phyloP scores from a whole-genome alignment of 2,113 vertebrate genomes.

The Phylloscopus whistleri region DNA sequence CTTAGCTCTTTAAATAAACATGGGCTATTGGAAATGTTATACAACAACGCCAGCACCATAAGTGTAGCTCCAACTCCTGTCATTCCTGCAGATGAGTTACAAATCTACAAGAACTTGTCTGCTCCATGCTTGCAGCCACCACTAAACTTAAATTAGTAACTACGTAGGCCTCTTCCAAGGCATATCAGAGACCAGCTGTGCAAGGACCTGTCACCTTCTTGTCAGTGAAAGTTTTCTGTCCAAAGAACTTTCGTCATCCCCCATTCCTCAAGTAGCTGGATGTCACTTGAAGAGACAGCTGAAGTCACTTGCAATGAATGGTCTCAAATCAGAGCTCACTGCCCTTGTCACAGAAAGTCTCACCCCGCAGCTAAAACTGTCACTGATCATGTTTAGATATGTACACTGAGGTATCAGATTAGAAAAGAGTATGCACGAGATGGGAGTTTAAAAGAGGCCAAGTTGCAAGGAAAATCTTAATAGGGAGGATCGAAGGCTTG shows the following conservation, averaged over 20 bases:
- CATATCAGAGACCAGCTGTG: conserved; percentile 86
- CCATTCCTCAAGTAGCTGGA: conserved; percentile 87
- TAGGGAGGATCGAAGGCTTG: conserved; percentile 66
- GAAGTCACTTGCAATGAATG: conserved; percentile 92
- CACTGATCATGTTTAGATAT: conserved; percentile 86
- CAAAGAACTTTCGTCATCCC: conserved; percentile 88
- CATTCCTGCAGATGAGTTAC: conserved; percentile 65
- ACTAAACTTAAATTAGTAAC: conserved; percentile 85
- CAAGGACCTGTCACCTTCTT: conserved; percentile 92
- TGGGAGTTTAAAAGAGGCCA: conserved; percentile 82
- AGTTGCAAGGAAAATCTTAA: conserved; percentile 79
- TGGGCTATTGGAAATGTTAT: conserved; percentile 64
- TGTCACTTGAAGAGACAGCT: conserved; percentile 96
- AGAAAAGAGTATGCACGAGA: conserved; percentile 81
- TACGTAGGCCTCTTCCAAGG: conserved; percentile 79
- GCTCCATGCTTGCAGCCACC: conserved; percentile 70
- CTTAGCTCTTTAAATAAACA: conserved; percentile 72
- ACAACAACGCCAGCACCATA: conserved; percentile 47
- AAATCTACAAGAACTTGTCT: conserved; percentile 69
- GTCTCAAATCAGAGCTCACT: conserved; percentile 93
- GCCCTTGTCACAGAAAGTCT: conserved; percentile 92
- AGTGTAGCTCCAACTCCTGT: conserved; percentile 68
- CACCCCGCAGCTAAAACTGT: conserved; percentile 87
- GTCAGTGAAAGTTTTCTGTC: conserved; percentile 95
- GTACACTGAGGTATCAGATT: conserved; percentile 79